These are phyloP conservation scores for Siderastrea siderea DNA, from an alignment of 92 coral and sea anemone genomes.

Conservation along the genomic window DNA sequence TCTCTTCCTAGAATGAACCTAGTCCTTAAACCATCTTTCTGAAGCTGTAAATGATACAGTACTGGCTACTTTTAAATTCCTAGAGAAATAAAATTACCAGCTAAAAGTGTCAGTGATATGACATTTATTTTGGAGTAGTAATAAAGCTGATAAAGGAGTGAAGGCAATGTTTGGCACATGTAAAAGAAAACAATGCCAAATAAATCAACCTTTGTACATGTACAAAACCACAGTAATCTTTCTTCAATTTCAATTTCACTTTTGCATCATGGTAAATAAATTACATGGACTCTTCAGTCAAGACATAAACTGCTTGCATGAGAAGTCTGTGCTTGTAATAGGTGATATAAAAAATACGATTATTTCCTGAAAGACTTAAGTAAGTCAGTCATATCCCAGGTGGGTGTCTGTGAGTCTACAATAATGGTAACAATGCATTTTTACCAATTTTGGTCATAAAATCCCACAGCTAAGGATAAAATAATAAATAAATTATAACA, in stretches of 20 bases:
- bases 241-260: no score
- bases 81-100: no score
- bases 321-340: background rate
- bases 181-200: background rate
- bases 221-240: background rate
- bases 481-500: conserved; percentile 27
- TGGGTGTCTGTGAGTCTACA: background rate
- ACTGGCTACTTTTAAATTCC: background rate
- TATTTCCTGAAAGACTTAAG: no score
- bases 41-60: no score
- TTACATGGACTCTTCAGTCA: background rate
- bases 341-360: background rate
- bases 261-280: no score
- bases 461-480: background rate
- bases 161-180: background rate
- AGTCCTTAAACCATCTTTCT: no score
- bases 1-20: no score
- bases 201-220: background rate
- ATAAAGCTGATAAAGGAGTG: background rate
- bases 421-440: background rate
- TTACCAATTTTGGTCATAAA: conserved; percentile 21
- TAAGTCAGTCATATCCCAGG: background rate
- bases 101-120: background rate
- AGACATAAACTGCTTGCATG: background rate
- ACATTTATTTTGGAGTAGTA: background rate